phyloP scores from a whole-genome alignment of 2,888 invertebrate genomes.

The Cerceris ruficornis region DNA sequence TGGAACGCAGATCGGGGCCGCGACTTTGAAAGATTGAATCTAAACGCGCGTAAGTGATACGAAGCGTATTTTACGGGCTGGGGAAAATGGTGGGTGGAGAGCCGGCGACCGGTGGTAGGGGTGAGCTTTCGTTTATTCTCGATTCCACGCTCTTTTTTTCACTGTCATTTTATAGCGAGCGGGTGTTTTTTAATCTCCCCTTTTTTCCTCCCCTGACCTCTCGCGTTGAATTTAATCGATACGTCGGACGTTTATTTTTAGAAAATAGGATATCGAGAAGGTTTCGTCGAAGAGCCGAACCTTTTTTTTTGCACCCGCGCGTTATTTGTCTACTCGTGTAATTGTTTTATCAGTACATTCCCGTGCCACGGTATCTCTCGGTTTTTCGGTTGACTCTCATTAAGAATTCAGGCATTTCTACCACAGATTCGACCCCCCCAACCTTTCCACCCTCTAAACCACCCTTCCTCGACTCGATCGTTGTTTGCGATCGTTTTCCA shows the following conservation, averaged over 20 bases:
- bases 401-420: conserved; percentile 71
- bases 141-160: neutral
- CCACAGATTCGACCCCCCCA: conserved; percentile 50
- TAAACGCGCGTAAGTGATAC: conserved; percentile 20
- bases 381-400: conserved; percentile 54
- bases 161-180: too few species aligned
- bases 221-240: neutral
- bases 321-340: conserved; percentile 26
- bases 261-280: neutral
- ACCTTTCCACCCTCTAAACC: too few species aligned
- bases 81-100: too few species aligned
- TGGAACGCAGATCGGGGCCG: conserved; percentile 36
- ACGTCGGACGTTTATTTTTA: neutral
- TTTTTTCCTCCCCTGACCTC: neutral
- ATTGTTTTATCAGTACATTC: conserved; percentile 43
- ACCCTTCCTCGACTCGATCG: conserved; percentile 37
- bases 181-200: too few species aligned
- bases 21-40: conserved; percentile 37
- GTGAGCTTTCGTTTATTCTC: neutral
- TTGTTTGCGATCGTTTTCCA: conserved; percentile 59
- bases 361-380: conserved; percentile 42
- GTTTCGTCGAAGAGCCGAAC: neutral
- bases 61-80: neutral
- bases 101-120: too few species aligned
- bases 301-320: conserved; percentile 7